A percentile compares a stretch with the other conserved stretches of the same genome.
Conservation (phyloP, 2,888 invertebrate species). For the Tipula confusa region DNA sequence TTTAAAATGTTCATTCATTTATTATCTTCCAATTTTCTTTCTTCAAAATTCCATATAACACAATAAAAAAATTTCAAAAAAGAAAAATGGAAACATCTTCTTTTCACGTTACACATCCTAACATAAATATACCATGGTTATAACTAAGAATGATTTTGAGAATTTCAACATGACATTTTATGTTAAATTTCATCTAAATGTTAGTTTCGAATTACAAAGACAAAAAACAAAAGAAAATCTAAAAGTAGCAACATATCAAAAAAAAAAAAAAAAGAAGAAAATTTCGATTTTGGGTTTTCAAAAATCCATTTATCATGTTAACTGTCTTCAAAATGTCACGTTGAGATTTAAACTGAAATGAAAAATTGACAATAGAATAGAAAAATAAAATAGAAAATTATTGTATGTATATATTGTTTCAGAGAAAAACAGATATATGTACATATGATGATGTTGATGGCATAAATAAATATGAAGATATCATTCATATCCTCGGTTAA, state of each 20-base stretch:
- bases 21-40: slow-evolving; percentile 5
- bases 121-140: not conserved
- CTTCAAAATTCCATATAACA: not conserved
- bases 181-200: not conserved
- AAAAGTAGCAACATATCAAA: not conserved
- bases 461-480: slow-evolving; percentile 6
- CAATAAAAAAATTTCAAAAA: not conserved
- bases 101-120: not conserved
- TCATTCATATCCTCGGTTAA: not conserved
- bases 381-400: slow-evolving; percentile 12
- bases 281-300: not conserved
- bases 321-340: slow-evolving; percentile 16
- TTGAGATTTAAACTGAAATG: slow-evolving; percentile 25
- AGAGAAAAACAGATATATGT: not conserved
- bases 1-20: slow-evolving; percentile 1
- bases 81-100: too few relatives aligned
- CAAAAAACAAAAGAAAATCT: not conserved
- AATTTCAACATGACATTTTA: not conserved
- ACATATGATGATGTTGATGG: slow-evolving; percentile 25
- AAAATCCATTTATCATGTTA: slow-evolving; percentile 9
- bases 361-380: slow-evolving; percentile 20
- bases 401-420: not conserved
- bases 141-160: not conserved
- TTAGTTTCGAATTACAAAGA: not conserved
- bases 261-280: too few relatives aligned